Base-by-base conservation (phyloP, 2,113 vertebrate species). In the Lophotis ruficrista region DNA sequence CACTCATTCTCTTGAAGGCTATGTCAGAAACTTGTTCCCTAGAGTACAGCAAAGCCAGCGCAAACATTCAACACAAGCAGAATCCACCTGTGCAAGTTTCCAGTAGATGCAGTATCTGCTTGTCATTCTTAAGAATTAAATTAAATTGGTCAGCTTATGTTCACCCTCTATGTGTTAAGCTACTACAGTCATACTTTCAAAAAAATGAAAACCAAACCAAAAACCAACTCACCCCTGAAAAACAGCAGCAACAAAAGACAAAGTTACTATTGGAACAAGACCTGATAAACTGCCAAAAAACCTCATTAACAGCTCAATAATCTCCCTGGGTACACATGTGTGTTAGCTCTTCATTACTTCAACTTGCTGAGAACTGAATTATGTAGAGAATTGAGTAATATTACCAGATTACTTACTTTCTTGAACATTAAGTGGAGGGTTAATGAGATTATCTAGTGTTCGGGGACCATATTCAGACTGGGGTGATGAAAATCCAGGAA, bases 361-460 rank as follows among this genome's bases (percentile, higher is more conserved):
- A 53, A 35, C 48, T 25, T 77, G 53, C 62, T 6, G 8, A 82
- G 41, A 91, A 72, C 18, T 47, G 17, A 62, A 64, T 38, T 60
- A 64, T 0, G 5, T 24, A 1, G 0, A 76, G 9, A 81, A 90
- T 3, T 37, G 10, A 78, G 41, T n/a, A 92, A 61, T 66, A 51
- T 24, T 66, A 89, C 14, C 11, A 47, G 56, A 76, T 75, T 58
- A 97, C 99, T 98, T 98, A 99, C 99, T 98, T 98, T 99, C 99
- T 96, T 99, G 99, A 95, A 99, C 97, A 89, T 97, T 99, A 79
- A 99, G 98, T 7, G 98, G 98, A 72, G 99, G 99, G 97, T 99
- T 99, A 98, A 99, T 99, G 82, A 99, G 98, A 96, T 98, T 99
- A 97, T 99, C 99, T 97, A 99, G 98, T 45, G 99, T 99, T 95